Percentiles rank a stretch among this genome's conserved stretches.
Conservation (phyloP, 2,888 invertebrate species). For the Nasonia oneida region DNA sequence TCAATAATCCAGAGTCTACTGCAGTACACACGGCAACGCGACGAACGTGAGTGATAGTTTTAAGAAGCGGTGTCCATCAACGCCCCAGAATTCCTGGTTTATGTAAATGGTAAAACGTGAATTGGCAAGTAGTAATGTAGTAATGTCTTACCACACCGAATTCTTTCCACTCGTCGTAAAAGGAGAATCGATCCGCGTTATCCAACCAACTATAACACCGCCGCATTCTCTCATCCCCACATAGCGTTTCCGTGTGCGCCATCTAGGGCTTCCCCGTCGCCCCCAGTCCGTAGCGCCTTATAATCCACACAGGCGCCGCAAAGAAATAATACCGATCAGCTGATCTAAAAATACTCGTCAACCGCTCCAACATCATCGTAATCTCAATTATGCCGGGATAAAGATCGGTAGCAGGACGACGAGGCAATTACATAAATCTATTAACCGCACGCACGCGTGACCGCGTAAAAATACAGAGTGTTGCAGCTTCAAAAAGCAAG, state of each 20-base stretch:
- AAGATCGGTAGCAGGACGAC: not conserved
- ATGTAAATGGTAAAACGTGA: not conserved
- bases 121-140: not conserved
- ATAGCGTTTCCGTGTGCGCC: not conserved
- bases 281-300: not conserved
- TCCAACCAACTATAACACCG: not conserved
- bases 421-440: not conserved
- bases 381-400: not conserved
- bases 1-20: not conserved
- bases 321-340: not conserved
- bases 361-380: not conserved
- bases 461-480: not conserved
- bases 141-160: not conserved
- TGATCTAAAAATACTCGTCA: not conserved
- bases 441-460: slow-evolving; percentile 17
- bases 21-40: not conserved
- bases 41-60: not conserved
- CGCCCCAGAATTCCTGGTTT: not conserved
- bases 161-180: not conserved
- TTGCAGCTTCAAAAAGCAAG: not conserved
- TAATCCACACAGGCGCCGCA: not conserved
- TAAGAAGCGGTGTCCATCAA: no score
- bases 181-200: not conserved
- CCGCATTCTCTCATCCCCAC: not conserved
- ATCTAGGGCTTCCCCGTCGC: not conserved